Evolutionary conservation across 2,888 invertebrate species (phyloP).

Genomic region (Neoscelio sp.): DNA sequence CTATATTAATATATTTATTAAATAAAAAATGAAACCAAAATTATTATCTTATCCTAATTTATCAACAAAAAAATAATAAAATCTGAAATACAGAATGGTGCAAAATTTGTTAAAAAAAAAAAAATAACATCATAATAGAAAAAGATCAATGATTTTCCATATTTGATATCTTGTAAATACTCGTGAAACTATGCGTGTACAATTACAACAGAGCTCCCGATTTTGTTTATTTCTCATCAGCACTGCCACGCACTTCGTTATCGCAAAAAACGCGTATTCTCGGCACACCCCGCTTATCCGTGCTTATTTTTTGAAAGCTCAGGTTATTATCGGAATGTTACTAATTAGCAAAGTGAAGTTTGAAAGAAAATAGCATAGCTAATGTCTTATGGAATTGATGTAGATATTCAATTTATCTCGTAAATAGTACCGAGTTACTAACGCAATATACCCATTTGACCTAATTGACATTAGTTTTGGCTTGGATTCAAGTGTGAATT

Average conservation of each 20-base stretch:
- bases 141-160: background rate
- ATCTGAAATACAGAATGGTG: too few relatives aligned
- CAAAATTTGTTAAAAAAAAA: too few relatives aligned
- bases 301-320: conserved; percentile 42
- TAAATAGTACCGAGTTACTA: conserved; percentile 15
- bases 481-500: background rate
- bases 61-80: too few relatives aligned
- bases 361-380: conserved; percentile 18
- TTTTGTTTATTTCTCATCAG: conserved; percentile 18
- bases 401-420: conserved; percentile 42
- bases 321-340: conserved; percentile 42
- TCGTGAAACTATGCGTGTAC: background rate
- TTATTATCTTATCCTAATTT: too few relatives aligned
- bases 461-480: background rate
- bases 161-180: conserved; percentile 16
- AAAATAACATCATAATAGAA: too few relatives aligned
- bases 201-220: background rate
- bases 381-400: conserved; percentile 56
- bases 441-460: background rate
- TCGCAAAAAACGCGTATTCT: conserved; percentile 14
- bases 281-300: conserved; percentile 12
- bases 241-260: conserved; percentile 32
- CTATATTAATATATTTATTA: conserved; percentile 64
- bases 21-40: too few relatives aligned
- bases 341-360: conserved; percentile 21